Evolutionary conservation across 2,888 invertebrate genomes (phyloP).

Genomic region (Metellina segmentata): DNA sequence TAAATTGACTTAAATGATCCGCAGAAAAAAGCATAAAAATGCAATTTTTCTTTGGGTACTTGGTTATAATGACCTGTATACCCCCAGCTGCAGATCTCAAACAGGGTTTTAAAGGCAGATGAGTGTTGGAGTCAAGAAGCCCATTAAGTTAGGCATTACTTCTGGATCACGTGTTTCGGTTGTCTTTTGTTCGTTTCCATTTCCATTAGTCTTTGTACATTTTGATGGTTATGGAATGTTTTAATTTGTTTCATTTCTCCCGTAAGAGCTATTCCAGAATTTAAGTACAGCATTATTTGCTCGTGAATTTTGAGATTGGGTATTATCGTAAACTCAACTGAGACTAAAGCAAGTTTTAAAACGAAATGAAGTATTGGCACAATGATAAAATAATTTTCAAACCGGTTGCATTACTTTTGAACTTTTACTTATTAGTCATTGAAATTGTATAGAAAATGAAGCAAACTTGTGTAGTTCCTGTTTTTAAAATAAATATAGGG

Average conservation of each 20-base stretch:
- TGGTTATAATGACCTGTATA: conserved; percentile 8
- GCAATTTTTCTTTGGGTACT: background rate
- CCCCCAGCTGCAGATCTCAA: conserved; percentile 22
- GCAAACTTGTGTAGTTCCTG: too few species aligned
- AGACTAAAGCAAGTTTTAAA: too few species aligned
- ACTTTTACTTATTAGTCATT: too few species aligned
- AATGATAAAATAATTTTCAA: too few species aligned
- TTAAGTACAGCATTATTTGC: background rate
- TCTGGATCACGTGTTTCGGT: background rate
- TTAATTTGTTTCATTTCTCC: background rate
- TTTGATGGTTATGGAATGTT: background rate
- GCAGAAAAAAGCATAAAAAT: background rate
- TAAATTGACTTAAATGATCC: conserved; percentile 37
- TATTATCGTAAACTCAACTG: too few species aligned
- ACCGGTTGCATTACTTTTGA: too few species aligned
- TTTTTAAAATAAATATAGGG: too few species aligned
- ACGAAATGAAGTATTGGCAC: too few species aligned
- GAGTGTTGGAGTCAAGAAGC: conserved; percentile 22
- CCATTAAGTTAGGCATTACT: conserved; percentile 18
- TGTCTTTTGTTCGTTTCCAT: background rate
- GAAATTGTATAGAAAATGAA: too few species aligned
- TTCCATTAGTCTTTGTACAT: background rate
- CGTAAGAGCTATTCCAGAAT: background rate
- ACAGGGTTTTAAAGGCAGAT: conserved; percentile 7
- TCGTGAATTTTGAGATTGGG: too few species aligned